Conservation (phyloP, 2,888 invertebrate species). For the Acleris cristana region DNA sequence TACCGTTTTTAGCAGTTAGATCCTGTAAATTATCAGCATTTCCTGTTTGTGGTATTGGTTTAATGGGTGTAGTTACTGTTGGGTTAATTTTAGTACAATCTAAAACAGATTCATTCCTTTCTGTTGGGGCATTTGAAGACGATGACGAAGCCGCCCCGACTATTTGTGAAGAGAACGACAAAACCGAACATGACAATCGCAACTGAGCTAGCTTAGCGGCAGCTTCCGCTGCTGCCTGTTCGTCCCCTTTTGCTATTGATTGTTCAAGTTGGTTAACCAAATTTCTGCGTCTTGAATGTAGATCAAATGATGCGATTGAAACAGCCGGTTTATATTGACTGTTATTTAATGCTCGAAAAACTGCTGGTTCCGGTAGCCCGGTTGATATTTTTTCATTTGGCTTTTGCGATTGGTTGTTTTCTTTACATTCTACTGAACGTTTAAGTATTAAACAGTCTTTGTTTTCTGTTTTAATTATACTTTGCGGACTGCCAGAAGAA, state of each 20-base stretch:
- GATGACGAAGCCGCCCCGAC: constrained; percentile 53
- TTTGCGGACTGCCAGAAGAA: background rate
- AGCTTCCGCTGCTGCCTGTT: constrained; percentile 89
- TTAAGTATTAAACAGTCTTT: background rate
- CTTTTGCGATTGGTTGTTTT: background rate
- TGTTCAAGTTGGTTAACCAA: constrained; percentile 88
- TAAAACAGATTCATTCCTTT: constrained; percentile 13
- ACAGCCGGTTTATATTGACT: constrained; percentile 16
- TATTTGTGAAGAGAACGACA: constrained; percentile 77
- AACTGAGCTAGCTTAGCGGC: constrained; percentile 90
- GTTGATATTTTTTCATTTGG: background rate
- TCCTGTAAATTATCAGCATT: constrained; percentile 6
- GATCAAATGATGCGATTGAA: constrained; percentile 48
- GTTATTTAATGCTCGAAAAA: background rate
- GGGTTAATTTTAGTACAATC: constrained; percentile 1
- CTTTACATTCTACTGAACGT: background rate
- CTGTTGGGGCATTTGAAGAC: constrained; percentile 14
- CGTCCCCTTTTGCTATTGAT: constrained; percentile 90
- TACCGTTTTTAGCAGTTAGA: background rate
- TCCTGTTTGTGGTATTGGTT: background rate
- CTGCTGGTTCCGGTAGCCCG: constrained; percentile 4
- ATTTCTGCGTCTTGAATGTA: constrained; percentile 66
- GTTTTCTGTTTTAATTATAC: constrained; percentile 6
- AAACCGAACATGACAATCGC: constrained; percentile 88
- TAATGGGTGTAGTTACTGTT: background rate